Evolutionary conservation across 2,797 vertebrate genomes (phyloP).

Genomic region (Delichon dasypus): DNA sequence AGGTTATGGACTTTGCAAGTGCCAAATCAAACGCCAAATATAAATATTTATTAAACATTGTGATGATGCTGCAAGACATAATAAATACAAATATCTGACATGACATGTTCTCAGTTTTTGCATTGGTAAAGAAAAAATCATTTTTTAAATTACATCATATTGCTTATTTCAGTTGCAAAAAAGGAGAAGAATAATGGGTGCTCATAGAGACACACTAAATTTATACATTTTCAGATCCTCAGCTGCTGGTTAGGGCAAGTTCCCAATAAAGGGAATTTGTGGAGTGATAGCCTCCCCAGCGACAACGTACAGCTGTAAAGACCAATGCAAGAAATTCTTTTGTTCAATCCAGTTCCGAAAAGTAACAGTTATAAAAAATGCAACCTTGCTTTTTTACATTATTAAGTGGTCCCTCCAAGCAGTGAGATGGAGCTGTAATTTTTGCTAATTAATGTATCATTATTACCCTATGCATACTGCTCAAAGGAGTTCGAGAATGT

Average conservation of each 20-base stretch:
- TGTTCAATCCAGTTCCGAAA: constrained; percentile 14
- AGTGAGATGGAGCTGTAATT: background rate
- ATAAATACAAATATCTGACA: background rate
- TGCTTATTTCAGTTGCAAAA: background rate
- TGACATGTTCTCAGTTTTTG: background rate
- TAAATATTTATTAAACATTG: background rate
- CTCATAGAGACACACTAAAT: background rate
- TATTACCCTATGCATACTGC: background rate
- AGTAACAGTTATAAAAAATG: constrained; percentile 24
- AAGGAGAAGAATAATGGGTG: background rate
- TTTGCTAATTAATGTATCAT: constrained; percentile 50
- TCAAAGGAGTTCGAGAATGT: background rate
- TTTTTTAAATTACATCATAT: background rate
- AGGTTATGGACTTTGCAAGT: background rate
- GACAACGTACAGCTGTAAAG: background rate
- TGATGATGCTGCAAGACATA: background rate
- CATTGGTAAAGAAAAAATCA: background rate
- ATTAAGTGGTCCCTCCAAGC: constrained; percentile 8
- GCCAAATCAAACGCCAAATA: background rate
- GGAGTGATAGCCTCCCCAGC: background rate
- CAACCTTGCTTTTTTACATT: constrained; percentile 1
- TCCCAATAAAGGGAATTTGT: background rate
- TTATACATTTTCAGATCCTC: background rate
- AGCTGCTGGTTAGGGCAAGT: background rate
- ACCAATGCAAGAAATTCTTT: constrained; percentile 7